These are phyloP conservation scores for Trypoxylus dichotomus DNA, from an alignment of 1,140 invertebrate species.

Conservation along the genomic window DNA sequence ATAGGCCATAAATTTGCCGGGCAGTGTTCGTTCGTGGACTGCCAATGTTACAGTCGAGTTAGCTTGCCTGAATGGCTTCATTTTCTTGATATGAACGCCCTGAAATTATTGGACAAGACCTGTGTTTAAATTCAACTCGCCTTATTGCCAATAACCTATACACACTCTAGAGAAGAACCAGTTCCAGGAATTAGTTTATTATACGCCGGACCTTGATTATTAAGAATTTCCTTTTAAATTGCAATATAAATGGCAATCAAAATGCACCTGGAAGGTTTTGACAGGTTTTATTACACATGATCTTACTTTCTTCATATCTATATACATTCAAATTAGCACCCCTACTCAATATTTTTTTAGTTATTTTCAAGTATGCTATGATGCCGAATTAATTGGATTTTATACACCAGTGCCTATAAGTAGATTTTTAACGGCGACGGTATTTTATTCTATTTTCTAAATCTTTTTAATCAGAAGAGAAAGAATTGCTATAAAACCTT, in stretches of 20 bases:
- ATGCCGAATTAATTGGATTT: too few relatives aligned
- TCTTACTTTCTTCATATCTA: neutral
- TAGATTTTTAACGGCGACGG: too few relatives aligned
- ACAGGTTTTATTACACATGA: neutral
- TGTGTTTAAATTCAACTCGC: slow-evolving; percentile 36
- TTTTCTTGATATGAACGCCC: slow-evolving; percentile 43
- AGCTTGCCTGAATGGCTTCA: slow-evolving; percentile 44
- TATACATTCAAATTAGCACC: neutral
- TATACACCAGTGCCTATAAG: too few relatives aligned
- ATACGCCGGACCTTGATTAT: neutral
- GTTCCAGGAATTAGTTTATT: slow-evolving; percentile 22
- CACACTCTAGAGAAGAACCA: neutral
- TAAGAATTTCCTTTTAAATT: neutral
- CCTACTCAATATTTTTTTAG: too few relatives aligned
- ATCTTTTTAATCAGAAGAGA: too few relatives aligned
- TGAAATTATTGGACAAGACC: slow-evolving; percentile 42
- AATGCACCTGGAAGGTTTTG: neutral
- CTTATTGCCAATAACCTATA: slow-evolving; percentile 32
- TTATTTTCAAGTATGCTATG: too few relatives aligned
- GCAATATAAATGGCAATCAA: neutral
- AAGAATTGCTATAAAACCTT: too few relatives aligned
- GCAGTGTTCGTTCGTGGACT: slow-evolving; percentile 36
- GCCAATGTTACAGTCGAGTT: slow-evolving; percentile 40
- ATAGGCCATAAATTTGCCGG: slow-evolving; percentile 46
- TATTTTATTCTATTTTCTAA: too few relatives aligned